Evolutionary conservation across 2,797 vertebrate genomes (phyloP).

Genomic region (Microcaecilia unicolor): DNA sequence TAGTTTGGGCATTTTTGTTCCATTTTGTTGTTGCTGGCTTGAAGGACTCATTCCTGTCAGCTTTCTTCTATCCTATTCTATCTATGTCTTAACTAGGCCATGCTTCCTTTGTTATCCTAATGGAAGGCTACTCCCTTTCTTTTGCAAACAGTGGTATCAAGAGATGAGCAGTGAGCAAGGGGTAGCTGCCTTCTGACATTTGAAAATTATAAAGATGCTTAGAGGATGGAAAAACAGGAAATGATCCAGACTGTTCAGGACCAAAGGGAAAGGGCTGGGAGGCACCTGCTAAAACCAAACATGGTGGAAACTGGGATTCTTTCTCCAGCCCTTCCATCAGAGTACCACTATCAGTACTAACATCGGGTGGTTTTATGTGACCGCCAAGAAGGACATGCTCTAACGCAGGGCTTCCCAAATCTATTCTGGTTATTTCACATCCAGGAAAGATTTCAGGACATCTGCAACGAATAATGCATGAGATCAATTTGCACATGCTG

Average conservation of each 20-base stretch:
- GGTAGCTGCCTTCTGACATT: constrained; percentile 46
- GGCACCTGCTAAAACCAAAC: constrained; percentile 27
- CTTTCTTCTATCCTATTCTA: no score
- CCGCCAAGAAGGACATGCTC: no score
- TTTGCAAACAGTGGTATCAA: constrained; percentile 49
- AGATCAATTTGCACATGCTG: no score
- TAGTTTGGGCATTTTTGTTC: constrained; percentile 40
- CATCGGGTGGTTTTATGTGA: no score
- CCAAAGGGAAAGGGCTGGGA: constrained; percentile 34
- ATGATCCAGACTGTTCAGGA: constrained; percentile 22
- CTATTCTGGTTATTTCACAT: no score
- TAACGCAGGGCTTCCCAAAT: no score
- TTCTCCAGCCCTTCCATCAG: constrained; percentile 2
- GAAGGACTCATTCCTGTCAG: constrained; percentile 21
- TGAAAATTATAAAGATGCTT: constrained; percentile 44
- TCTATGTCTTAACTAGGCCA: constrained; percentile 35
- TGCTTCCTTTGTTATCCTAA: constrained; percentile 58
- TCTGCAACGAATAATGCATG: no score
- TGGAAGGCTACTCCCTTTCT: constrained; percentile 50
- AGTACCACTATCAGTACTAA: no score
- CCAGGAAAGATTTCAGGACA: no score
- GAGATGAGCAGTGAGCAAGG: constrained; percentile 58
- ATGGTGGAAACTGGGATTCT: constrained; percentile 1
- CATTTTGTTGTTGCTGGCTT: constrained; percentile 37
- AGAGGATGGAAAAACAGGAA: constrained; percentile 56